phyloP scores from a whole-genome alignment of 2,113 vertebrate species.

The Thalassarche chlororhynchos region DNA sequence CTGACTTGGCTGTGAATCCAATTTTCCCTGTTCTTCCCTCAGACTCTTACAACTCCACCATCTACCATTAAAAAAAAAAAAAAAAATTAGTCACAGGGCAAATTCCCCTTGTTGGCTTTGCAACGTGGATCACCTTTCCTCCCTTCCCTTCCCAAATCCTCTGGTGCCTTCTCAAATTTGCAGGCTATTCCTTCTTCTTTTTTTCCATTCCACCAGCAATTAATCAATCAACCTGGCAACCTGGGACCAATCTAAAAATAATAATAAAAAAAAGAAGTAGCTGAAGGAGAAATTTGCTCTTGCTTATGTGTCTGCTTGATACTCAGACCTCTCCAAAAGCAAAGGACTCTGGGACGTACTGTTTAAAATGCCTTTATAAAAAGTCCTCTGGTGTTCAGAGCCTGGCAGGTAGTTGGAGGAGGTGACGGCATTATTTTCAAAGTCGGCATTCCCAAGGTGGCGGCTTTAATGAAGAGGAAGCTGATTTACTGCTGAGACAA shows the following conservation, averaged over 20 bases:
- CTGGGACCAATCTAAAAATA: not conserved
- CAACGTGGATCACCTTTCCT: not conserved
- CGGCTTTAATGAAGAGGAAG: not conserved
- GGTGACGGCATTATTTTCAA: not conserved
- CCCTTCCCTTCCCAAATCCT: not conserved
- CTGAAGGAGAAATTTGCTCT: not conserved
- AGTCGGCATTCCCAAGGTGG: not conserved
- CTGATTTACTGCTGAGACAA: not conserved
- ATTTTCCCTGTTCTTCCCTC: not conserved
- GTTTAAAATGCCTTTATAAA: not conserved
- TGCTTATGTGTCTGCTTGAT: not conserved
- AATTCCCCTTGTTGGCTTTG: not conserved
- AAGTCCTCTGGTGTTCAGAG: not conserved
- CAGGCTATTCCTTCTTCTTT: not conserved
- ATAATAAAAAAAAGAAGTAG: not conserved
- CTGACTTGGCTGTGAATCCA: not conserved
- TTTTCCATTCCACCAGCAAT: not conserved
- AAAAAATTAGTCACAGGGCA: not conserved
- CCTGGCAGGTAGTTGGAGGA: not conserved
- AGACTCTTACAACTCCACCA: not conserved
- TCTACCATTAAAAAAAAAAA: not conserved
- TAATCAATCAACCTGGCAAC: not conserved
- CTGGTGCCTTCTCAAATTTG: not conserved
- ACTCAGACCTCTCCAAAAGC: not conserved
- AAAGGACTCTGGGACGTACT: not conserved